Conservation (phyloP, 1,140 invertebrate species). For the Luehdorfia chinensis region DNA sequence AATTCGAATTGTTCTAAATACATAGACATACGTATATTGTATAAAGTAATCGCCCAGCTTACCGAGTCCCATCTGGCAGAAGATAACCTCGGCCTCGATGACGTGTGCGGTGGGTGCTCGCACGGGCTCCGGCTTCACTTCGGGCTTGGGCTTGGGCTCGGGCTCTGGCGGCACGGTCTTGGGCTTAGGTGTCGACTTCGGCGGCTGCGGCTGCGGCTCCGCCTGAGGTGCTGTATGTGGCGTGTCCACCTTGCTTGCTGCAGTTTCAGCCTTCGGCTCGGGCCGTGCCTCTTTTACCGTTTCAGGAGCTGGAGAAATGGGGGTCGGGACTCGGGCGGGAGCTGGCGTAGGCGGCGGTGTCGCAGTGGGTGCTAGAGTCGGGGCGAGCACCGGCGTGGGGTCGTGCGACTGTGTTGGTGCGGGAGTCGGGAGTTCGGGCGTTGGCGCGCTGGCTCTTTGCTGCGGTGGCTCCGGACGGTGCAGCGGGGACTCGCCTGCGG, state of each 20-base stretch:
- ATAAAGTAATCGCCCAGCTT: too few species aligned
- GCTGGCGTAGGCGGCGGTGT: constrained; percentile 16
- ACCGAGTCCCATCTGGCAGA: constrained; percentile 82
- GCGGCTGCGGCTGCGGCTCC: constrained; percentile 35
- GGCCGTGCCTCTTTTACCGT: constrained; percentile 23
- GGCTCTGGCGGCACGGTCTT: constrained; percentile 49
- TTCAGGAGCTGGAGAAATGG: constrained; percentile 22
- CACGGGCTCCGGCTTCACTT: constrained; percentile 30
- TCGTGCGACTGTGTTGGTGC: constrained; percentile 30
- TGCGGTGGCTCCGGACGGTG: constrained; percentile 45
- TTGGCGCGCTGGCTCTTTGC: constrained; percentile 44
- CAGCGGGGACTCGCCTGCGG: constrained; percentile 54
- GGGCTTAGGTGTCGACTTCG: constrained; percentile 72
- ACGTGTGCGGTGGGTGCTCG: constrained; percentile 66
- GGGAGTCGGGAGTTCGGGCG: constrained; percentile 43
- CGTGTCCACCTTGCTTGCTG: constrained; percentile 14
- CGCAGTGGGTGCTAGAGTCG: constrained; percentile 22
- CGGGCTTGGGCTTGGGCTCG: constrained; percentile 27
- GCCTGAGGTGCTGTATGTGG: too few species aligned
- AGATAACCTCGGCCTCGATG: constrained; percentile 82
- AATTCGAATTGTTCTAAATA: background rate
- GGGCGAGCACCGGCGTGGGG: constrained; percentile 35
- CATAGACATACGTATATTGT: too few species aligned
- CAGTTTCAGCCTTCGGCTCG: constrained; percentile 19
- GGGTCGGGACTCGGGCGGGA: constrained; percentile 20